These are phyloP conservation scores for Pica pica DNA, from an alignment of 2,113 vertebrate genomes.

Conservation along the genomic window DNA sequence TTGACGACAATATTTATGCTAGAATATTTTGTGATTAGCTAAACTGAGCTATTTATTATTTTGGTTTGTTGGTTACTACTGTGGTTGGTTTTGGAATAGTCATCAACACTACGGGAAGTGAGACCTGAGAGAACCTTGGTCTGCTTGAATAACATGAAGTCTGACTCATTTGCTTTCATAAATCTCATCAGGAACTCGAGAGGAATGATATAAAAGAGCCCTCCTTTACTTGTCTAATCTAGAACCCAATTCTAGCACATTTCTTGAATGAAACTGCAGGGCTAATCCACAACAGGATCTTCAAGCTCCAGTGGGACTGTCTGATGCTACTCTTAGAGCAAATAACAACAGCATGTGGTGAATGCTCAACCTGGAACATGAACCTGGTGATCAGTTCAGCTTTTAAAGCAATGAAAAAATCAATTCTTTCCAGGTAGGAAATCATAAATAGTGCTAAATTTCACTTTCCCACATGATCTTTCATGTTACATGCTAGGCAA, in stretches of 20 bases:
- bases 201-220: neutral
- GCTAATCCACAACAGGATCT: neutral
- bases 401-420: conserved; percentile 27
- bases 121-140: neutral
- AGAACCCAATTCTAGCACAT: neutral
- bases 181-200: neutral
- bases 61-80: neutral
- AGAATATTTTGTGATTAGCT: neutral
- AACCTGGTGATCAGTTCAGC: neutral
- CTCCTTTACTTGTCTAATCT: neutral
- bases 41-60: neutral
- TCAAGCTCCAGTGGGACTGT: neutral
- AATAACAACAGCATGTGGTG: neutral
- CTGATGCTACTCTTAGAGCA: neutral
- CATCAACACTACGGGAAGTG: neutral
- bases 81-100: neutral
- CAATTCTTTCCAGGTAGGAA: conserved; percentile 33
- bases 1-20: neutral
- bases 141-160: neutral
- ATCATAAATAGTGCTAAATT: conserved; percentile 41
- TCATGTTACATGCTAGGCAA: conserved; percentile 3
- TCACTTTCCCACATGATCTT: conserved; percentile 20
- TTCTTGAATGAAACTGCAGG: neutral
- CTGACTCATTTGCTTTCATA: neutral
- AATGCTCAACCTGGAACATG: neutral